Evolutionary conservation across 1,140 invertebrate species (phyloP), one percentile per base, ranked within the genome.

Genomic region (Dendroctonus valens): DNA sequence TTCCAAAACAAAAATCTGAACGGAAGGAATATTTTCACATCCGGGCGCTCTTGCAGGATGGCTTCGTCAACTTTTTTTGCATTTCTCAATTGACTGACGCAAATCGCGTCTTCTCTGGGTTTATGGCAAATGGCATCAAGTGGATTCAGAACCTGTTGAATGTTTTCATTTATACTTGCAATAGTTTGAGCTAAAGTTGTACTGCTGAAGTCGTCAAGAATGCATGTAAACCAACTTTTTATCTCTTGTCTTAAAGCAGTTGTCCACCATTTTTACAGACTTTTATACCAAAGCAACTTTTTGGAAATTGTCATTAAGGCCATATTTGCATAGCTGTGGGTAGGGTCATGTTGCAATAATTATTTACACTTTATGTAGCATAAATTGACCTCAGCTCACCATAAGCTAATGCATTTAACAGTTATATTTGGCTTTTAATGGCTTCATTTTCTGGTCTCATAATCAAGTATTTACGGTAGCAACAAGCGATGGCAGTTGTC

Each of bases 11-110:
- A 85, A 78, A 93, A 93, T 72, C 90, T 82, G 81, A 93, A 93
- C 14, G 91, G 91, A 65, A 93, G 78, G 81, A 93, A 93, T 69
- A 93, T 92, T 78, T 92, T 93, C 7, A 93, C 89, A 73, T 93
- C 91, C 0, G 91, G 91, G 68, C 90, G 81, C 74, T 91, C 88
- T 74, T 91, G 88, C 11, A 92, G 78, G 40, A 92, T 81, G 26
- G 84, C 87, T 75, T 89, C 83, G 69, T 92, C 90, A 4, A 91
- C 81, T 9, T 84, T 82, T 65, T 83, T 85, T 0, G 90, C 86
- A 78, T 86, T 89, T 74, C 91, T 91, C 70, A 93, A 76, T 76
- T 92, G 91, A 73, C 88, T 92, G 3, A 93, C 86, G 72, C 91
- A 93, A 58, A 93, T 80, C 0, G 90, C 91, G 76, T 93, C 91